Base-by-base conservation (phyloP, 2,888 invertebrate genomes). In the Parnassius orleans region DNA sequence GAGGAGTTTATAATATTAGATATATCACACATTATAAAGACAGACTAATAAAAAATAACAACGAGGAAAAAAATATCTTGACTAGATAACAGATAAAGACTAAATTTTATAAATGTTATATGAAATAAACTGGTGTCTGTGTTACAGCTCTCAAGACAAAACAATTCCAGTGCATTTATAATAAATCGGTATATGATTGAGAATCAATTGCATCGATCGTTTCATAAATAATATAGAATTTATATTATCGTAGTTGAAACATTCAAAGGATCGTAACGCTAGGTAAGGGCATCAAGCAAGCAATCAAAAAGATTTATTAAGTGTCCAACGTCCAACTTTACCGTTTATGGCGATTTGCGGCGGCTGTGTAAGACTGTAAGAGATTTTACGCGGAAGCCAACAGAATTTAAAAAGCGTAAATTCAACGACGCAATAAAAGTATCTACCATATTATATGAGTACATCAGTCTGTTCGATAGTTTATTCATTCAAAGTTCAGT, bases 361-460 rank as follows among this genome's bases (percentile, higher is more conserved):
- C 54, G 0, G 14, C 12, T 15, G 33, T 50, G 55, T 55, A 19
- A 2, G 33, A 33, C 5, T 33, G 5, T 33, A 58, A 58, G 50
- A 58, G 50, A 53, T 33, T 42, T 50, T 54, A 41, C 51, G 43
- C 44, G 50, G 51, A 58, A 46, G 33, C 50, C 43, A n/a, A 14
- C 48, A 15, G 48, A 54, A 42, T 62, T 62, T 53, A 63, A 63
- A 51, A 54, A 24, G 44, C 41, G 54, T 58, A 58, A 58, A 63
- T 63, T 61, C 33, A 33, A 33, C 33, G 7, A 5, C 33, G 7
- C 5, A 33, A 33, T 33, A 7, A 5, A 33, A 33, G 5, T 7
- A 7, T 33, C 33, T 33, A 19, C 19, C 19, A 7, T 33, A 5
- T 33, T 33, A 33, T 33, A 5, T 33, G 33, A 33, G 33, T 7